Evolutionary conservation across 2,113 vertebrate genomes (phyloP).

Genomic region (Brienomyrus brachyistius): DNA sequence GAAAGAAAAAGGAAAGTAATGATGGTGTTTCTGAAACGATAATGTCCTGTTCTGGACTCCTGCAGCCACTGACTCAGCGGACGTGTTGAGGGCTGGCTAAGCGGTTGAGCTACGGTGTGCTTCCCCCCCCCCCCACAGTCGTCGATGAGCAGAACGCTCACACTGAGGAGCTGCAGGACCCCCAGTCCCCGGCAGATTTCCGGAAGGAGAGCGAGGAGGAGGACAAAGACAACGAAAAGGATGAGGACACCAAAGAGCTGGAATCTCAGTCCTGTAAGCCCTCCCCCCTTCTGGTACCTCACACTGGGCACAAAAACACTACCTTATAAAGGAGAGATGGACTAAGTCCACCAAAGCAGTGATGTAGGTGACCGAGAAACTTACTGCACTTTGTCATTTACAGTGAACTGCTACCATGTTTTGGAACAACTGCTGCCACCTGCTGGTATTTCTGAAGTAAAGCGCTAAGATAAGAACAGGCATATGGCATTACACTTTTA

Average conservation of each 20-base stretch:
- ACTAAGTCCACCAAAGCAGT: background rate
- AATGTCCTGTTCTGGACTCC: background rate
- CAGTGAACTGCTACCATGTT: background rate
- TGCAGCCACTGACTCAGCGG: background rate
- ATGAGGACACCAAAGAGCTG: constrained; percentile 79
- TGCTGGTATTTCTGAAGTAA: constrained; percentile 28
- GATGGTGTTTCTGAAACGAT: background rate
- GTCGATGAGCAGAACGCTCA: constrained; percentile 86
- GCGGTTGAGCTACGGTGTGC: background rate
- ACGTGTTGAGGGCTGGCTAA: background rate
- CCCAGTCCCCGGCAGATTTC: constrained; percentile 66
- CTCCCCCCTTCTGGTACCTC: background rate
- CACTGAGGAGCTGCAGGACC: constrained; percentile 63
- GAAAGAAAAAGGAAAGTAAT: too few species aligned
- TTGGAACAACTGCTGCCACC: constrained; percentile 31
- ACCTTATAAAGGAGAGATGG: background rate
- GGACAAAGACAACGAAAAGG: constrained; percentile 80
- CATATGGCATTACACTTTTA: background rate
- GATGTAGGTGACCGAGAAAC: background rate
- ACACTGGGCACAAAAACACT: background rate
- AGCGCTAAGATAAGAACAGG: background rate
- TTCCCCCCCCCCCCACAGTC: constrained; percentile 52
- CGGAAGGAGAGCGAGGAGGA: constrained; percentile 76
- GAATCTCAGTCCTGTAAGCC: constrained; percentile 63
- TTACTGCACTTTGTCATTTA: constrained; percentile 15